A percentile compares a stretch with the other conserved stretches of the same genome.
Conservation (phyloP, 2,888 invertebrate genomes). For the Drosophila dives region DNA sequence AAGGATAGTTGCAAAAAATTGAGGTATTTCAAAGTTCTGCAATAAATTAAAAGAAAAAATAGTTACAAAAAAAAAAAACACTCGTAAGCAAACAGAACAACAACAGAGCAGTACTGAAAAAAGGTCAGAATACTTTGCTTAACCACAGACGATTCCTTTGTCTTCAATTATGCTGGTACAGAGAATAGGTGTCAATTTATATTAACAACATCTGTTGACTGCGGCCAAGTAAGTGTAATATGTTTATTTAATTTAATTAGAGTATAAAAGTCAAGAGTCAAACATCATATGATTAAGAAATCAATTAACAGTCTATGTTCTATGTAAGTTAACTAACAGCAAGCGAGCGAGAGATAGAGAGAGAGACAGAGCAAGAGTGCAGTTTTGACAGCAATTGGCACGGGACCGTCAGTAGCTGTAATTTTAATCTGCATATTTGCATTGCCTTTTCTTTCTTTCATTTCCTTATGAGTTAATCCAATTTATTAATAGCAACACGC, state of each 20-base stretch:
- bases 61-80: slow-evolving; percentile 39
- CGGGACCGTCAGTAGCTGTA: background rate
- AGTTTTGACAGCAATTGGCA: background rate
- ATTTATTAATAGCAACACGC: slow-evolving; percentile 33
- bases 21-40: slow-evolving; percentile 75
- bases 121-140: slow-evolving; percentile 60
- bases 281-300: background rate
- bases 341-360: no score
- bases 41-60: slow-evolving; percentile 70
- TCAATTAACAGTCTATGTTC: background rate
- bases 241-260: background rate
- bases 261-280: background rate
- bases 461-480: background rate
- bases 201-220: slow-evolving; percentile 52
- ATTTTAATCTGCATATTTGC: background rate
- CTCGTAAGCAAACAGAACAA: slow-evolving; percentile 32
- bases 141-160: slow-evolving; percentile 55
- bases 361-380: background rate
- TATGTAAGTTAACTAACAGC: background rate
- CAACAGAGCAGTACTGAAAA: slow-evolving; percentile 58
- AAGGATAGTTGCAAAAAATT: slow-evolving; percentile 70
- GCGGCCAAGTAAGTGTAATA: background rate
- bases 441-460: background rate
- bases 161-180: background rate
- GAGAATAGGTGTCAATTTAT: slow-evolving; percentile 44